Conservation (phyloP, 2,797 vertebrate genomes). For the Karalla daura region DNA sequence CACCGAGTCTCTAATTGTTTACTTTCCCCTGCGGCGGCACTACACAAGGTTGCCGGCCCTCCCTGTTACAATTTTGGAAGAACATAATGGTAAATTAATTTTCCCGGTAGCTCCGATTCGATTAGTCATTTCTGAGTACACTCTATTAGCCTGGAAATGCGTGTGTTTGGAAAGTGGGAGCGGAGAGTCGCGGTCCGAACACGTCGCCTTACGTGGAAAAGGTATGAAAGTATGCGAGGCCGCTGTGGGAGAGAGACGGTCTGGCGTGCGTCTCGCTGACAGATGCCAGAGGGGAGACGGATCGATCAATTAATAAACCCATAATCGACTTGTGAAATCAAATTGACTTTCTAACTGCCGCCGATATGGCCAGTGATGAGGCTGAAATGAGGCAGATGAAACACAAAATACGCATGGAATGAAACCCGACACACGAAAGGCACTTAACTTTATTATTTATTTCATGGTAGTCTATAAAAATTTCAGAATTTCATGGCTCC, state of each 20-base stretch:
- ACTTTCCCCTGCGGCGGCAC: constrained; percentile 71
- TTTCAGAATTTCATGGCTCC: too few species aligned
- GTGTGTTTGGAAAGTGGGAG: constrained; percentile 58
- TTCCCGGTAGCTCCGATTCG: constrained; percentile 68
- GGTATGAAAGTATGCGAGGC: not conserved
- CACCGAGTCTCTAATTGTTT: constrained; percentile 78
- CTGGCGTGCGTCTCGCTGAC: constrained; percentile 16
- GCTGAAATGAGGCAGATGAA: constrained; percentile 14
- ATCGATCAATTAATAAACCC: constrained; percentile 51
- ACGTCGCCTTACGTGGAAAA: constrained; percentile 37
- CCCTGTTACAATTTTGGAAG: constrained; percentile 70
- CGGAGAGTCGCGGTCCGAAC: constrained; percentile 37
- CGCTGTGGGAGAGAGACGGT: constrained; percentile 25
- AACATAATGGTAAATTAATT: constrained; percentile 78
- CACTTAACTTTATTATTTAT: not conserved
- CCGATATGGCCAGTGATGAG: constrained; percentile 7
- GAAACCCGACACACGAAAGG: not conserved
- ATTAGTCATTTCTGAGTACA: constrained; percentile 75
- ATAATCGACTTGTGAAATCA: constrained; percentile 47
- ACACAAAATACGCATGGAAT: not conserved
- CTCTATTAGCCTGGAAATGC: constrained; percentile 70
- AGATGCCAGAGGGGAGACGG: constrained; percentile 23
- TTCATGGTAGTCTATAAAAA: too few species aligned
- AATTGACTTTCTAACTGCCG: constrained; percentile 45
- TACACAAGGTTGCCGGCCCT: constrained; percentile 75